A percentile compares a stretch with the other conserved stretches of the same genome.
These are phyloP conservation scores for Palythoa caribaeorum DNA, from an alignment of 92 coral and sea anemone species.

Conservation along the genomic window DNA sequence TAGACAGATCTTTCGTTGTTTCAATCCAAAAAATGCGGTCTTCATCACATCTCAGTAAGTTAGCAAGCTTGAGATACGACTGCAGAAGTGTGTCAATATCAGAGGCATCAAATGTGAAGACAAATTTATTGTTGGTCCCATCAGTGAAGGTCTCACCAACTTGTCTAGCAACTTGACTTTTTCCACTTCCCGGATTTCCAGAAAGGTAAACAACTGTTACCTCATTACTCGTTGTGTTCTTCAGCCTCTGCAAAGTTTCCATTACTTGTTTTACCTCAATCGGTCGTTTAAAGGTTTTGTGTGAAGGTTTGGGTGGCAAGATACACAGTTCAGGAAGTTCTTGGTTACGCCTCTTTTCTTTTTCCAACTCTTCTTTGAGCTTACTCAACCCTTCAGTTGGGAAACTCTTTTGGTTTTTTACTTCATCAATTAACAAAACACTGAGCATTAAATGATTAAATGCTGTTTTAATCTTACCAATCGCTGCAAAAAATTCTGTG, in stretches of 20 bases:
- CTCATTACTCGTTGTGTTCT: neutral
- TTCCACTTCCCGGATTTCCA: no score
- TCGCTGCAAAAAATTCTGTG: no score
- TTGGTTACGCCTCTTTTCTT: neutral
- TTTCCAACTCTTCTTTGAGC: neutral
- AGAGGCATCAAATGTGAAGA: conserved; percentile 58
- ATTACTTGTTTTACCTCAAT: neutral
- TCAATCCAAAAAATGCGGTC: conserved; percentile 33
- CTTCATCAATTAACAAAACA: conserved; percentile 10
- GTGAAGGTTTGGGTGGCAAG: conserved; percentile 45
- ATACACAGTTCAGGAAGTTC: conserved; percentile 27
- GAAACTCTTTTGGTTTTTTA: no score
- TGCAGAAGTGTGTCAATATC: conserved; percentile 44
- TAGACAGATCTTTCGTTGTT: no score
- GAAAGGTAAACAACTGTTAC: conserved; percentile 37
- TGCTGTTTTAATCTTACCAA: conserved; percentile 26
- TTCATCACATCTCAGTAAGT: conserved; percentile 44
- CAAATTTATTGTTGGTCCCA: conserved; percentile 5
- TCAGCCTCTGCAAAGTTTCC: conserved; percentile 3
- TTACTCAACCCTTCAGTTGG: conserved; percentile 17
- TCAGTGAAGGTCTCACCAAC: conserved; percentile 17
- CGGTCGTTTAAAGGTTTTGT: neutral
- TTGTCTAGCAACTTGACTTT: no score
- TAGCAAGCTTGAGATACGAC: conserved; percentile 53
- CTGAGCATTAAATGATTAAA: conserved; percentile 29